A percentile compares a stretch with the other conserved stretches of the same genome.
Conservation (phyloP, 2,888 invertebrate genomes). For the Brachypalpus laphriformis region DNA sequence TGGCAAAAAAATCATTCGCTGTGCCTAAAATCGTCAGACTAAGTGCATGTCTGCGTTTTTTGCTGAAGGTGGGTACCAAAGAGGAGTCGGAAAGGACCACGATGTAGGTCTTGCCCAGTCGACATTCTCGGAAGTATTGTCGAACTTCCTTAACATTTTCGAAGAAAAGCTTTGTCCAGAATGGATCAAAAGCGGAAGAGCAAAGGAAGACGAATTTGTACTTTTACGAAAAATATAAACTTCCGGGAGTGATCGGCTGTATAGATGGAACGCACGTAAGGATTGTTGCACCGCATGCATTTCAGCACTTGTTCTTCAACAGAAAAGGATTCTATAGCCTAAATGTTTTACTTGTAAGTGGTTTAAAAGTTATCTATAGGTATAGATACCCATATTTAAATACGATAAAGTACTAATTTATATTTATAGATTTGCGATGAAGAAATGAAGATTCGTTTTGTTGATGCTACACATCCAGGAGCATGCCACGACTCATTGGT, state of each 20-base stretch:
- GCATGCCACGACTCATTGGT: too few relatives aligned
- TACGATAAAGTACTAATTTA: neutral
- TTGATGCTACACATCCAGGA: conserved; percentile 9
- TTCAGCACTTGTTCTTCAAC: conserved; percentile 60
- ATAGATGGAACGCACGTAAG: conserved; percentile 37
- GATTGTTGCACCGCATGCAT: conserved; percentile 28
- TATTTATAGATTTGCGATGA: conserved; percentile 54
- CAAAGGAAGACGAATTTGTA: conserved; percentile 6
- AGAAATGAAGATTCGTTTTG: conserved; percentile 32
- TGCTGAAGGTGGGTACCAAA: conserved; percentile 37
- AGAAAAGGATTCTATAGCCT: conserved; percentile 36
- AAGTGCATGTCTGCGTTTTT: conserved; percentile 32
- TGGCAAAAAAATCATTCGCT: conserved; percentile 29
- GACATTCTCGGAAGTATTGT: conserved; percentile 25
- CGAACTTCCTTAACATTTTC: conserved; percentile 31
- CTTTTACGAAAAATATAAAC: conserved; percentile 33
- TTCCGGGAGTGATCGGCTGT: conserved; percentile 43
- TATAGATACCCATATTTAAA: neutral
- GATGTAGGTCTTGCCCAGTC: conserved; percentile 18
- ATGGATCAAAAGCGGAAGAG: conserved; percentile 28
- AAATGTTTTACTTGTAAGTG: conserved; percentile 52
- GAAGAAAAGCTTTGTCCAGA: conserved; percentile 29
- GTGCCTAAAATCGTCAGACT: conserved; percentile 29
- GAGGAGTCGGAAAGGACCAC: conserved; percentile 34
- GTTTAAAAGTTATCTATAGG: too few relatives aligned